Percentiles rank a stretch among this genome's conserved stretches.
Evolutionary conservation across 2,113 vertebrate species (phyloP).

Genomic region (Apteryx mantelli): DNA sequence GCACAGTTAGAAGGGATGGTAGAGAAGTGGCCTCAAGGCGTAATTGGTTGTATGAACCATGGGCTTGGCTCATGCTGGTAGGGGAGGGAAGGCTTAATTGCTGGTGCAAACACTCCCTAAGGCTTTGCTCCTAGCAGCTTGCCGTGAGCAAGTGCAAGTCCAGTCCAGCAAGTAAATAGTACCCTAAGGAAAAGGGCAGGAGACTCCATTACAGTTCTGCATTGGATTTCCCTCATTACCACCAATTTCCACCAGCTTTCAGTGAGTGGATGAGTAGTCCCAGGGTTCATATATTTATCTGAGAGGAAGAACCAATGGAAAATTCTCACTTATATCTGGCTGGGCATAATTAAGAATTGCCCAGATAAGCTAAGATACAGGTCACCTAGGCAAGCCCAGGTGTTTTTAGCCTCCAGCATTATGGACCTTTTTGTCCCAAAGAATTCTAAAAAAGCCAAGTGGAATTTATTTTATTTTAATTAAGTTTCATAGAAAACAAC

Average conservation of each 20-base stretch:
- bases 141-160: not conserved
- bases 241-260: not conserved
- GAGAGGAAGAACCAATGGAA: not conserved
- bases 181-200: not conserved
- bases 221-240: slow-evolving; percentile 6
- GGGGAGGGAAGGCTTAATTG: not conserved
- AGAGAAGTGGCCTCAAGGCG: not conserved
- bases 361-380: not conserved
- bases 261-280: not conserved
- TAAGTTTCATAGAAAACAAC: not conserved
- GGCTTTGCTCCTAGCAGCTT: not conserved
- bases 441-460: not conserved
- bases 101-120: not conserved
- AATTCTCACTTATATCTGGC: not conserved
- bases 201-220: not conserved
- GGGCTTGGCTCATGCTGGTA: not conserved
- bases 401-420: not conserved
- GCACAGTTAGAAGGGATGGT: fast-evolving
- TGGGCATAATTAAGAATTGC: not conserved
- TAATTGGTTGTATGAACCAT: not conserved
- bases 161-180: slow-evolving; percentile 15
- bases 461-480: not conserved
- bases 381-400: not conserved
- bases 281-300: not conserved
- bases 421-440: not conserved